Conservation (phyloP, 2,888 invertebrate genomes). For the Tubulanus polymorphus region DNA sequence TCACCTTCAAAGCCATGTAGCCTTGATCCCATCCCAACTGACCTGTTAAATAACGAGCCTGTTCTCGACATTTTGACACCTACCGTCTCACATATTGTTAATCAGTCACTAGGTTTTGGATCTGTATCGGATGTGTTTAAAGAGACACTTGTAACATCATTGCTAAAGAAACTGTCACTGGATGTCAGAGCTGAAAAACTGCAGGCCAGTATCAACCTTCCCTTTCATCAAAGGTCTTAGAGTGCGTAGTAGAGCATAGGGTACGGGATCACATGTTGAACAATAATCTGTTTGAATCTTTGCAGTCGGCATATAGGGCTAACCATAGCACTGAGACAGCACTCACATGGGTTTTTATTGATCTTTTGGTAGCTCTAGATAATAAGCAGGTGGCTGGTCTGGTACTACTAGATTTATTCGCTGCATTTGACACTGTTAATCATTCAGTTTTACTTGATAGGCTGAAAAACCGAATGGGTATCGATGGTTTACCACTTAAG, state of each 20-base stretch:
- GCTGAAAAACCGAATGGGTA: background rate
- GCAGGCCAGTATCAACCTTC: conserved; percentile 6
- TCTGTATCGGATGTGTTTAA: background rate
- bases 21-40: background rate
- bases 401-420: background rate
- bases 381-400: background rate
- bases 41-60: background rate
- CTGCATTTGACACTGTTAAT: background rate
- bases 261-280: background rate
- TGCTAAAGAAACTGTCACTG: background rate
- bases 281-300: background rate
- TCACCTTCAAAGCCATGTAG: background rate
- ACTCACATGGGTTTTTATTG: background rate
- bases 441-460: background rate
- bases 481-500: background rate
- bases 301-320: conserved; percentile 1
- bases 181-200: background rate
- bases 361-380: background rate
- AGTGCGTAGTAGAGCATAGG: background rate
- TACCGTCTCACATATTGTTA: background rate
- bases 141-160: background rate
- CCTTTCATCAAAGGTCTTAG: conserved; percentile 1
- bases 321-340: conserved; percentile 6
- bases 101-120: background rate
- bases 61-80: background rate